Base-by-base conservation (phyloP, 2,888 invertebrate species). In the Cremastinae sp. region DNA sequence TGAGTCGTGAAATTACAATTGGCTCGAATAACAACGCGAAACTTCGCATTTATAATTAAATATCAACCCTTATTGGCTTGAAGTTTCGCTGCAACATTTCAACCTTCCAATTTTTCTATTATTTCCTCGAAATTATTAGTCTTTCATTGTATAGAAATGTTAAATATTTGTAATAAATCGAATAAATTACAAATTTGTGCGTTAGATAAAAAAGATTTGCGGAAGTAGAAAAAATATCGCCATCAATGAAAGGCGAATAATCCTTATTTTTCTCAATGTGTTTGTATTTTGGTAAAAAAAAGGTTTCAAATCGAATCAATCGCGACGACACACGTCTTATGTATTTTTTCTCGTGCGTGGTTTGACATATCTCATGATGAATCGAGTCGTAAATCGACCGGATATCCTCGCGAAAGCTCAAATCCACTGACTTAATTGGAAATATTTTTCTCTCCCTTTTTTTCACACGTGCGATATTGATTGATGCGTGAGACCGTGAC, bases 341-440 rank as follows among this genome's bases (percentile, higher is more conserved):
- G 5, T 28, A 5, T 28, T 18, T 41, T 45, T 14, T 28, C 22
- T 28, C 45, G 1, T 9, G 3, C 45, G 1, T 9, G 3, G 22
- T 43, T 59, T 12, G 22, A 43, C 28, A 5, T 45, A 12, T 22
- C 28, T 45, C 2, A 59, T 45, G 59, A 59, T 45, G 43, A 41
- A 59, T 59, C 10, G 59, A 14, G 14, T 14, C 43, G 18, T 36
- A 20, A 28, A 28, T 41, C 41, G 12, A 28, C 9, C 38, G 1
- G 7, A 38, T 10, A 36, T 38, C 16, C 16, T n/a, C 38, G 7
- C 8, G 16, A 56, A 16, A 28, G 28, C 28, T 28, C 28, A 5
- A 28, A 3, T 28, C 28, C 41, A 9, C 4, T 41, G 41, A 9
- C 41, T n/a, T 41, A 41, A 9, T n/a, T 41, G n/a, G 41, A 41